Conservation (phyloP, 2,113 vertebrate species). For the Actinemys pallida region DNA sequence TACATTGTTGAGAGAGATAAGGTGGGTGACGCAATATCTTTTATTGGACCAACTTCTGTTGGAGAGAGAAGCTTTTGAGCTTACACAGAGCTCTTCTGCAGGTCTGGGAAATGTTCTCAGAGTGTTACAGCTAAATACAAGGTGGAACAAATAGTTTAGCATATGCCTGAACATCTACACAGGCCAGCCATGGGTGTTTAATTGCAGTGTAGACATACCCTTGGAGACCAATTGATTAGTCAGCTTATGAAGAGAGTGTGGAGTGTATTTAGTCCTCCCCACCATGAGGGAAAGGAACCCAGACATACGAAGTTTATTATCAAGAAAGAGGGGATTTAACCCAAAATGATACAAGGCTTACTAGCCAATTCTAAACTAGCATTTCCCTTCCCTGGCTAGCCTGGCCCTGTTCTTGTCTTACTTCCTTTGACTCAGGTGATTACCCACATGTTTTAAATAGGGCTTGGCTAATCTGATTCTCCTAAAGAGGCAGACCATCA, state of each 20-base stretch:
- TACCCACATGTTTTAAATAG: neutral
- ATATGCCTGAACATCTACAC: neutral
- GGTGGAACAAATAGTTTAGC: neutral
- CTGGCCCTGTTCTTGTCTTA: rapidly evolving
- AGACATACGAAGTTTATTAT: neutral
- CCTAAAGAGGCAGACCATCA: neutral
- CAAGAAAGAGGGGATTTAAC: neutral
- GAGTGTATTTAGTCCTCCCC: neutral
- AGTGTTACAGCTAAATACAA: neutral
- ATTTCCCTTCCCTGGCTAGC: neutral
- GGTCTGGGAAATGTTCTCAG: too few relatives aligned
- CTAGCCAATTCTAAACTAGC: neutral
- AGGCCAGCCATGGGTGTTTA: neutral
- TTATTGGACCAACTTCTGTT: neutral
- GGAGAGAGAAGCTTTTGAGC: neutral
- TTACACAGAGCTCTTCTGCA: neutral
- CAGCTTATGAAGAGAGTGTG: neutral
- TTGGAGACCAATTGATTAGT: neutral
- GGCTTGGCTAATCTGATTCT: neutral
- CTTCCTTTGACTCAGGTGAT: neutral
- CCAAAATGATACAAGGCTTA: neutral
- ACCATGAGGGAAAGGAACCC: neutral
- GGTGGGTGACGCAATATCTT: too few relatives aligned
- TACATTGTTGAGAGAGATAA: neutral
- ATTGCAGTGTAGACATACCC: neutral